Base-by-base conservation (phyloP, 2,888 invertebrate species). In the Spilarctia lutea region DNA sequence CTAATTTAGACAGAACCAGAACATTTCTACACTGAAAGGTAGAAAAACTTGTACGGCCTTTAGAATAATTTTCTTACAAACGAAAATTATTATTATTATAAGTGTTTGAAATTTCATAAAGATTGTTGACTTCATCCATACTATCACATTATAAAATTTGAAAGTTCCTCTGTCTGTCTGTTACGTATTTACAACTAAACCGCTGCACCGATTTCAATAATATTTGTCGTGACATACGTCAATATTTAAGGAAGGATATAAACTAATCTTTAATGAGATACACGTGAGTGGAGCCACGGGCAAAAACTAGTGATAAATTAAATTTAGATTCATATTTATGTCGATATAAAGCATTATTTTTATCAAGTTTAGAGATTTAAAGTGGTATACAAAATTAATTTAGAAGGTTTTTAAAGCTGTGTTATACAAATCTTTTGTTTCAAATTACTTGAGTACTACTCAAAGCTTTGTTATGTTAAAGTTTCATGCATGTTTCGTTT, bases 401-500 rank as follows among this genome's bases (percentile, higher is more conserved):
- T 24, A 52, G 52, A 52, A 52, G 8, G 24, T 52, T 1, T n/a
- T 52, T 24, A 18, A 6, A 16, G 30, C 45, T 13, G 42, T 63
- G 39, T 73, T n/a, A 4, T 24, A 65, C 30, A 73, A 65, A 65
- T 39, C 52, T 48, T 65, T 73, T 68, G 0, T 24, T 33, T 65
- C 52, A 45, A 60, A 56, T 52, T 52, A 65, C 42, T 39, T 48
- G 35, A 33, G 45, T 52, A 73, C 42, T 35, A 39, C 20, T n/a
- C 30, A 70, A 72, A 72, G 72, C 56, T 72, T 52, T 65, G 48
- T 35, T 70, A 72, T 60, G 72, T 63, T n/a, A 45, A 76, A 71
- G 68, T 76, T 71, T 70, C 39, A 16, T 18, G 70, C 45, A 35
- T 39, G 42, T 66, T 35, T 65, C 69, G 42, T 75, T 66, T 65